Evolutionary conservation across 2,797 vertebrate species (phyloP), one percentile per base, ranked within the genome.

Genomic region (Spheniscus humboldti): DNA sequence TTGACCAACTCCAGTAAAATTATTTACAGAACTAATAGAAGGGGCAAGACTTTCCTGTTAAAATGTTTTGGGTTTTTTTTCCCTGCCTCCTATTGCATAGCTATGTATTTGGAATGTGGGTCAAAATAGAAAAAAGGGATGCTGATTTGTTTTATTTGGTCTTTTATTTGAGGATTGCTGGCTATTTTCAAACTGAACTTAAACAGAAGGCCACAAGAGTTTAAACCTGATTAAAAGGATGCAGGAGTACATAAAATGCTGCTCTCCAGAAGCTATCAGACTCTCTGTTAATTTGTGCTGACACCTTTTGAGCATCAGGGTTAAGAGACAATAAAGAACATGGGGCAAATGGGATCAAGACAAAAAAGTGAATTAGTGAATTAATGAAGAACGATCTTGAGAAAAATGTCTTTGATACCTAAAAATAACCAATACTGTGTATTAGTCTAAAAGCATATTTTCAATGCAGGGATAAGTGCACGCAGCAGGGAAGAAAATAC

Each of bases 331-430:
- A 90, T 85, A 97, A 97, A 97, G 94, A 96, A 93, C 90, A 33
- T n/a, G 86, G 94, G 86, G 87, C 94, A 94, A 92, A 96, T 12
- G 45, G 92, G 91, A 97, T 96, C 82, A 81, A 97, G 94, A 92
- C 95, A 88, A 94, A 95, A 94, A 95, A 93, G 85, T 92, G 94
- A 97, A 96, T 97, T 97, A 97, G 94, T 57, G 94, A 96, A 96
- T 97, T 96, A 97, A 97, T 96, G 94, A 97, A 97, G 96, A 94
- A 97, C 84, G 94, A 96, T 94, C 94, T 97, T 85, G 94, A 94
- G 94, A 71, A 95, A 94, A 94, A 92, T 55, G 71, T 76, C 95
- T 97, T 96, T 97, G 96, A 97, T 97, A 96, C 79, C 91, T 86
- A 94, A 96, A 97, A 95, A 95, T 91, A 97, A 90, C 93, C 84